phyloP scores from a whole-genome alignment of 1,140 invertebrate genomes.

The Neodiprion virginianus region DNA sequence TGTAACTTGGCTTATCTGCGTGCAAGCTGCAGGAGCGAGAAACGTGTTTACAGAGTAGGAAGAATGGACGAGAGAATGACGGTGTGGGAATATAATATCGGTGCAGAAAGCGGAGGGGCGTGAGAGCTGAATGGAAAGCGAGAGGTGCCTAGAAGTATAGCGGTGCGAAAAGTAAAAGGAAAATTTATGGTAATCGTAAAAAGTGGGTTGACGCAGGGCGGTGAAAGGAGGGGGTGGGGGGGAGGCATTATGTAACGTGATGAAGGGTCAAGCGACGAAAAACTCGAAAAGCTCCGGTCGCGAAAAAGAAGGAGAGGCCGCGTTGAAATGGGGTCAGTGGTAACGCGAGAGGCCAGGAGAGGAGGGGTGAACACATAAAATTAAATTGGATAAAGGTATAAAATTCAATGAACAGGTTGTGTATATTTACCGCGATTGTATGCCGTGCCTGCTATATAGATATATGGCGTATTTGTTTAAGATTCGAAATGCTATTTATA shows the following conservation, averaged over 20 bases:
- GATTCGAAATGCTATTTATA: too few species aligned
- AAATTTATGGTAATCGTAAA: slow-evolving; percentile 40
- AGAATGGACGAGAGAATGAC: slow-evolving; percentile 15
- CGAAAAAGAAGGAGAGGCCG: not conserved
- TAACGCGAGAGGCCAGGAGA: not conserved
- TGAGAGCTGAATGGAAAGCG: not conserved
- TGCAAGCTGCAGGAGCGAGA: not conserved
- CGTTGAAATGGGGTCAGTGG: not conserved
- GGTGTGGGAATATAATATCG: not conserved
- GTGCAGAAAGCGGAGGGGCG: slow-evolving; percentile 6
- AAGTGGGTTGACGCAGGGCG: slow-evolving; percentile 27
- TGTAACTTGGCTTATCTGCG: slow-evolving; percentile 4
- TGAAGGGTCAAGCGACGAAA: slow-evolving; percentile 26
- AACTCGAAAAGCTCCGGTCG: not conserved
- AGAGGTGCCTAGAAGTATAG: slow-evolving; percentile 18
- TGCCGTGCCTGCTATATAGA: too few species aligned
- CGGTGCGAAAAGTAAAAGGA: slow-evolving; percentile 28
- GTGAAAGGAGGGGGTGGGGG: too few species aligned
- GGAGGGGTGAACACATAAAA: too few species aligned
- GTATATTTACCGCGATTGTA: too few species aligned
- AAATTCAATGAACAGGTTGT: too few species aligned
- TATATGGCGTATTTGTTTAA: too few species aligned
- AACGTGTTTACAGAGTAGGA: not conserved
- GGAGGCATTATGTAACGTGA: slow-evolving; percentile 26
- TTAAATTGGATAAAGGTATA: too few species aligned